Evolutionary conservation across 1,140 invertebrate genomes (phyloP), one percentile per base, ranked within the genome.

Genomic region (Muscidifurax raptorellus): DNA sequence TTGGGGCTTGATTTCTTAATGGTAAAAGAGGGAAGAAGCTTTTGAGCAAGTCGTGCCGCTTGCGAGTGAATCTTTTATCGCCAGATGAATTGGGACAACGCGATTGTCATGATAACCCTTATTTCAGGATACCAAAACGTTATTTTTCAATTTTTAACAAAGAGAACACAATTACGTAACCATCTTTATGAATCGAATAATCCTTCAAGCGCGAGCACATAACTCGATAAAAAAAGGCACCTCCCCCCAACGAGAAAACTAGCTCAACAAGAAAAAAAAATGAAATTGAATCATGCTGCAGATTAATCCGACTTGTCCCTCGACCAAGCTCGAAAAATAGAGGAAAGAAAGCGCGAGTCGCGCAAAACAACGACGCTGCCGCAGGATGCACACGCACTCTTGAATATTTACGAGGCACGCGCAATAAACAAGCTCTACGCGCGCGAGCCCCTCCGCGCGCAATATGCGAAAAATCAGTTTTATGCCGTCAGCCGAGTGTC

Each of bases 371-470:
- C 40, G 67, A 44, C 74, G 77, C 59, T 44, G 28, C 22, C 79
- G n/a, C 79, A 32, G 79, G 30, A 52, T 59, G 79, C 27, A 5
- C 67, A 30, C 10, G 36, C 22, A 27, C 74, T 78, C 36, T 78
- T 83, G 82, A 77, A 83, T 83, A 83, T 83, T 78, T 79, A 83
- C 75, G 66, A 83, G 75, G 40, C 40, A 30, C 28, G 36, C 25
- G 66, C 75, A 83, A 77, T 77, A 83, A 83, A 83, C 81, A 82
- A 82, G 79, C 47, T 66, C 64, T 25, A 7, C 18, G 44, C 44
- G 4, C 40, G 15, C 18, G 28, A 18, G 9, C 9, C 25, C 44
- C 75, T 30, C 40, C 9, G 32, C 44, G 18, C 15, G 28, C 18
- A 25, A 6, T 47, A 69, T 75, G 59, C 67, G 32, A 76, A 82